Evolutionary conservation across 2,888 invertebrate species (phyloP).

Genomic region (Leucania comma): DNA sequence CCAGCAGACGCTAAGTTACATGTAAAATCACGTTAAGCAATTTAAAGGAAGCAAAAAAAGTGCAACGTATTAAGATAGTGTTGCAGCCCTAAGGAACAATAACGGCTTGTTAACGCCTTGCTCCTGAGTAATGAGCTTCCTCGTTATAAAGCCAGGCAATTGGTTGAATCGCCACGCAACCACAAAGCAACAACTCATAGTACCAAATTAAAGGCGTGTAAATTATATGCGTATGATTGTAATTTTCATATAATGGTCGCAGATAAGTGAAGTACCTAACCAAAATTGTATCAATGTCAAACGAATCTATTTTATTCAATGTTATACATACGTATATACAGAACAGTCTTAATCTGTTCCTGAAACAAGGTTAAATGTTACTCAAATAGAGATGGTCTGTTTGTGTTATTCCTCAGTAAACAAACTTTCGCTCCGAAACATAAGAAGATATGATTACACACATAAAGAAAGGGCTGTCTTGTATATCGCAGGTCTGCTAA

Average conservation of each 20-base stretch:
- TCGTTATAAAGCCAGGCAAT: constrained; percentile 64
- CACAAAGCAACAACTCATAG: constrained; percentile 42
- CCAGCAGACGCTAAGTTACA: no score
- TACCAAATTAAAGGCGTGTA: constrained; percentile 58
- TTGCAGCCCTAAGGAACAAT: constrained; percentile 55
- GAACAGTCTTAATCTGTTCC: background rate
- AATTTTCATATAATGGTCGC: constrained; percentile 46
- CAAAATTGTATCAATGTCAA: constrained; percentile 25
- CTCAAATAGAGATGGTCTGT: constrained; percentile 30
- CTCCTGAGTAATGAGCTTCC: constrained; percentile 66
- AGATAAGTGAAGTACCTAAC: constrained; percentile 3
- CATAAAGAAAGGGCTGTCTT: constrained; percentile 61
- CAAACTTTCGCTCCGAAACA: constrained; percentile 60
- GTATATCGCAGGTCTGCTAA: constrained; percentile 70
- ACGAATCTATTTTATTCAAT: constrained; percentile 13
- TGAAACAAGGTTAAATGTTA: constrained; percentile 41
- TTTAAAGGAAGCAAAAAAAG: constrained; percentile 44
- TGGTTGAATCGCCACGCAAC: constrained; percentile 62
- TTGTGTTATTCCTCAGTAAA: constrained; percentile 32
- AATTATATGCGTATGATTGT: constrained; percentile 49
- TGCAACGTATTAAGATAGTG: constrained; percentile 36
- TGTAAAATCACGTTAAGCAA: constrained; percentile 9
- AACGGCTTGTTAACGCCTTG: constrained; percentile 62
- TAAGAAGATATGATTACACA: constrained; percentile 61
- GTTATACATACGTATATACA: background rate